Percentiles rank a stretch among this genome's conserved stretches.
These are phyloP conservation scores for Atrina japonica DNA, from an alignment of 2,888 invertebrate genomes.

Conservation along the genomic window DNA sequence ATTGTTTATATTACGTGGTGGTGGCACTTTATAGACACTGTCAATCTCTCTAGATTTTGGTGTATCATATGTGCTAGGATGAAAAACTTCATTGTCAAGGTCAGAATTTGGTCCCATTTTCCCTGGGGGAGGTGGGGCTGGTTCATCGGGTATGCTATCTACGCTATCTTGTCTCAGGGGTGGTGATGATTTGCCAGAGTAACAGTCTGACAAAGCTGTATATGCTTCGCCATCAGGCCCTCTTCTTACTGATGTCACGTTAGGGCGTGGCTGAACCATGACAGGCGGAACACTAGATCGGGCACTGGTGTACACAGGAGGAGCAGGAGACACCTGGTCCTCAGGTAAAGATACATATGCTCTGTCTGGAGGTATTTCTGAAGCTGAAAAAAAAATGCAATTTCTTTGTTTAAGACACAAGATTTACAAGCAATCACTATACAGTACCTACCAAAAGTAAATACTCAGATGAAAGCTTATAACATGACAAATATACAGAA, in stretches of 20 bases:
- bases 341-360: neutral
- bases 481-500: too few species aligned
- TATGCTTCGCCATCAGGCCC: constrained; percentile 46
- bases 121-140: constrained; percentile 66
- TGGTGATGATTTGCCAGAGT: constrained; percentile 51
- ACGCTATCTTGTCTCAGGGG: constrained; percentile 60
- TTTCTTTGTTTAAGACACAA: neutral
- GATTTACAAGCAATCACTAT: neutral
- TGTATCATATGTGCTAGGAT: constrained; percentile 39
- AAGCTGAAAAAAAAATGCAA: constrained; percentile 44
- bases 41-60: constrained; percentile 40
- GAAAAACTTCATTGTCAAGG: constrained; percentile 52
- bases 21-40: constrained; percentile 56
- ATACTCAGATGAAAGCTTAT: too few species aligned
- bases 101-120: constrained; percentile 41
- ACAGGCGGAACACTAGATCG: constrained; percentile 7
- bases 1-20: constrained; percentile 37
- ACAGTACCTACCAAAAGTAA: too few species aligned
- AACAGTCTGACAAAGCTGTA: constrained; percentile 66
- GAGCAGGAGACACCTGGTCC: too few species aligned
- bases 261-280: constrained; percentile 6
- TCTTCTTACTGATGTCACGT: constrained; percentile 12
- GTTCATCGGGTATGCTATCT: constrained; percentile 75
- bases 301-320: too few species aligned
- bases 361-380: constrained; percentile 53